A percentile compares a stretch with the other conserved stretches of the same genome.
Conservation (phyloP, 2,113 vertebrate species). For the Phasianus colchicus region DNA sequence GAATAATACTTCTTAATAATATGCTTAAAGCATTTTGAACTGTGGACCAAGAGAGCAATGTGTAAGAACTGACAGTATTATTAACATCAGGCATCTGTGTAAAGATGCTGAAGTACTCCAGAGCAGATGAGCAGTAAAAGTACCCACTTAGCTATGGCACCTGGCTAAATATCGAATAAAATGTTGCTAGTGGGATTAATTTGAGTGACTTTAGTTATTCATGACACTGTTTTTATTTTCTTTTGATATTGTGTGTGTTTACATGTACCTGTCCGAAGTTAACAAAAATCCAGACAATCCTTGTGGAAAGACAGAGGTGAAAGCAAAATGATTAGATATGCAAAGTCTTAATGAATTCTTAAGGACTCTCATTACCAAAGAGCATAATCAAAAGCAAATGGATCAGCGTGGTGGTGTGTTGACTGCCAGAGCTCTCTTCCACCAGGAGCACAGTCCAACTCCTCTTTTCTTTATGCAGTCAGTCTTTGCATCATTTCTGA, state of each 20-base stretch:
- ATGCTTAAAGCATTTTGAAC: not conserved
- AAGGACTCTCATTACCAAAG: not conserved
- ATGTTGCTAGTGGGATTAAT: not conserved
- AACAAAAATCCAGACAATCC: not conserved
- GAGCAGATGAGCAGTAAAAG: not conserved
- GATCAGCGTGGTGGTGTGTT: not conserved
- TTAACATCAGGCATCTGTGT: not conserved
- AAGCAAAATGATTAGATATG: not conserved
- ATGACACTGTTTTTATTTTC: not conserved
- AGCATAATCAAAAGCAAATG: not conserved
- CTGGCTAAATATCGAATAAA: not conserved
- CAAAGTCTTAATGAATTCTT: not conserved
- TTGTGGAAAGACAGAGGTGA: not conserved
- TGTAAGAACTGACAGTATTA: not conserved
- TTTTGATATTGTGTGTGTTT: not conserved
- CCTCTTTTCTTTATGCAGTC: not conserved
- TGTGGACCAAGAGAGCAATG: not conserved
- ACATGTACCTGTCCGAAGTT: not conserved
- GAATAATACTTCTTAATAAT: not conserved
- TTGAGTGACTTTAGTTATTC: not conserved
- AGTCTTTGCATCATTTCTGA: slow-evolving; percentile 33
- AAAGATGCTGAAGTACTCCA: not conserved
- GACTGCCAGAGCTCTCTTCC: not conserved
- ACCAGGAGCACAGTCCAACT: not conserved
- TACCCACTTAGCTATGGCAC: not conserved